phyloP scores from a whole-genome alignment of 2,113 vertebrate species.

The Cnemophilus loriae region DNA sequence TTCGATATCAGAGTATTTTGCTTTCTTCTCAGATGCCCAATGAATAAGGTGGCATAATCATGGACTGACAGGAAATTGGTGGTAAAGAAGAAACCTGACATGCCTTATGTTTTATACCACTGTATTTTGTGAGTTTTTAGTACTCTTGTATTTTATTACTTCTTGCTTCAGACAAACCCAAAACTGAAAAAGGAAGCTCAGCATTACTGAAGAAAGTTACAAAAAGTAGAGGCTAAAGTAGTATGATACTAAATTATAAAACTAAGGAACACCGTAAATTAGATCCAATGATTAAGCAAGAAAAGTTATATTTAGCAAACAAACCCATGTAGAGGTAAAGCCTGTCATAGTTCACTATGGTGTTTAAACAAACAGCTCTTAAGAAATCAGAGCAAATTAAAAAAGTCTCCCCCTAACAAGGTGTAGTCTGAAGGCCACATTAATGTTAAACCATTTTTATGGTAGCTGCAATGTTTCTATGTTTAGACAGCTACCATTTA shows the following conservation, averaged over 20 bases:
- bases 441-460: not conserved
- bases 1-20: not conserved
- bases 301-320: not conserved
- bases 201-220: not conserved
- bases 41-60: not conserved
- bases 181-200: not conserved
- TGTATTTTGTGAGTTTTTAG: not conserved
- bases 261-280: not conserved
- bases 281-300: not conserved
- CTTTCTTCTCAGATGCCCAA: not conserved
- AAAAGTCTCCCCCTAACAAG: not conserved
- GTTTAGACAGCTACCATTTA: not conserved
- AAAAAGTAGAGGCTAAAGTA: not conserved
- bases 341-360: not conserved
- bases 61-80: not conserved
- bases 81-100: not conserved
- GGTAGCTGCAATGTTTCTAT: not conserved
- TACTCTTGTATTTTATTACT: not conserved
- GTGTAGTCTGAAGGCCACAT: not conserved
- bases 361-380: not conserved
- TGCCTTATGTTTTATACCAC: not conserved
- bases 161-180: not conserved
- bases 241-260: not conserved
- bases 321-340: not conserved
- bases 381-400: not conserved